Evolutionary conservation across 2,113 vertebrate genomes (phyloP).

Genomic region (Columba livia): DNA sequence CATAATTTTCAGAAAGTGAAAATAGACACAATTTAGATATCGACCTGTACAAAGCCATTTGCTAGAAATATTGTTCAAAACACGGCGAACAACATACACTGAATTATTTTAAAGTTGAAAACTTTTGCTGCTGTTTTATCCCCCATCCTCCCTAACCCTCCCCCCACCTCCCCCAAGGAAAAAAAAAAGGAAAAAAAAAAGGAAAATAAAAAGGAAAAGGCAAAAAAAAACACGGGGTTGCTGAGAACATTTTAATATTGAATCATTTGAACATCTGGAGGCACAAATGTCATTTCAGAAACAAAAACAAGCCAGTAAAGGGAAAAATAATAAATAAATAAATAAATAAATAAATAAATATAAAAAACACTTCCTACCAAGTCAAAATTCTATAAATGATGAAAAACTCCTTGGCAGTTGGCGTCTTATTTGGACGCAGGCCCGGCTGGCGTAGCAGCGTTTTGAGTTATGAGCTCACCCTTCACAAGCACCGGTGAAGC

Average conservation of each 20-base stretch:
- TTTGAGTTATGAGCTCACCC: neutral
- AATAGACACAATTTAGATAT: neutral
- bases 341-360: neutral
- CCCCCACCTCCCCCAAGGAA: too few relatives aligned
- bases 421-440: neutral
- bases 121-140: neutral
- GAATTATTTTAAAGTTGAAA: neutral
- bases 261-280: neutral
- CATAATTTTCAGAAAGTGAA: neutral
- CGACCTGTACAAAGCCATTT: neutral
- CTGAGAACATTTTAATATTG: neutral
- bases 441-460: rapidly evolving
- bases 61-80: neutral
- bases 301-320: neutral
- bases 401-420: neutral
- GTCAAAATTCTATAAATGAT: neutral
- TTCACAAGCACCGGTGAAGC: neutral
- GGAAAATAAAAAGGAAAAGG: too few relatives aligned
- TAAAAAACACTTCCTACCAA: neutral
- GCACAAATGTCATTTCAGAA: neutral
- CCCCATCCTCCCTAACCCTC: too few relatives aligned
- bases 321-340: neutral
- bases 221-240: neutral
- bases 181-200: too few relatives aligned
- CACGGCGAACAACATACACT: neutral